Evolutionary conservation across 2,888 invertebrate genomes (phyloP).

Genomic region (Acleris holmiana): DNA sequence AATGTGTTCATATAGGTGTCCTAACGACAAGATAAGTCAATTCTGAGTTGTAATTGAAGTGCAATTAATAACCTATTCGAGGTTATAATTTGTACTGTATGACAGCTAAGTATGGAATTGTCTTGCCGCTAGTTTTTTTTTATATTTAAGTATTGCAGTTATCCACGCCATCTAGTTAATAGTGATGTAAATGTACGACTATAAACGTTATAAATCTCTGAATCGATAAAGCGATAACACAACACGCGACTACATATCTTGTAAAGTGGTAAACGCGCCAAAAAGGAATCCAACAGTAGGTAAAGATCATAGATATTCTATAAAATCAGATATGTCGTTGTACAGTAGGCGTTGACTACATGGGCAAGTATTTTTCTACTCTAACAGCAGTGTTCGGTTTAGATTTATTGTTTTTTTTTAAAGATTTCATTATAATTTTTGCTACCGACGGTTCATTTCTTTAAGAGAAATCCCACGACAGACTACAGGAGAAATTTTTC

Average conservation of each 20-base stretch:
- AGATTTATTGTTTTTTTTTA: constrained; percentile 58
- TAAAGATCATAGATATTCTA: constrained; percentile 61
- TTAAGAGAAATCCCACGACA: constrained; percentile 67
- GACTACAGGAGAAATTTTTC: constrained; percentile 73
- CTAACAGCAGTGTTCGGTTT: constrained; percentile 67
- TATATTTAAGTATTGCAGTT: constrained; percentile 50
- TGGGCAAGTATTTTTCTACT: constrained; percentile 73
- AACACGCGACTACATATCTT: constrained; percentile 46
- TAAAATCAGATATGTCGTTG: constrained; percentile 80
- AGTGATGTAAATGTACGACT: constrained; percentile 38
- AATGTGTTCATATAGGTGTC: constrained; percentile 47
- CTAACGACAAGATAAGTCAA: no score
- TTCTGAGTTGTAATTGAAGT: no score
- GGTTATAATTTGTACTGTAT: no score
- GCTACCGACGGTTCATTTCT: constrained; percentile 58
- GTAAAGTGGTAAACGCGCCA: constrained; percentile 49
- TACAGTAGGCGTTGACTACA: constrained; percentile 67
- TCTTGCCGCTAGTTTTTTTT: no score
- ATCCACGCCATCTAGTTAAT: constrained; percentile 43
- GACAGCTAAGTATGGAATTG: no score
- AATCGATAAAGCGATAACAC: constrained; percentile 42
- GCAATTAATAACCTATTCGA: no score
- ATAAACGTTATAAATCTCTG: constrained; percentile 35
- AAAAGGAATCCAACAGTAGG: constrained; percentile 53
- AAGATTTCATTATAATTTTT: constrained; percentile 48